phyloP scores from a whole-genome alignment of 2,113 vertebrate genomes.

The Boulengeromyrus knoepffleri region DNA sequence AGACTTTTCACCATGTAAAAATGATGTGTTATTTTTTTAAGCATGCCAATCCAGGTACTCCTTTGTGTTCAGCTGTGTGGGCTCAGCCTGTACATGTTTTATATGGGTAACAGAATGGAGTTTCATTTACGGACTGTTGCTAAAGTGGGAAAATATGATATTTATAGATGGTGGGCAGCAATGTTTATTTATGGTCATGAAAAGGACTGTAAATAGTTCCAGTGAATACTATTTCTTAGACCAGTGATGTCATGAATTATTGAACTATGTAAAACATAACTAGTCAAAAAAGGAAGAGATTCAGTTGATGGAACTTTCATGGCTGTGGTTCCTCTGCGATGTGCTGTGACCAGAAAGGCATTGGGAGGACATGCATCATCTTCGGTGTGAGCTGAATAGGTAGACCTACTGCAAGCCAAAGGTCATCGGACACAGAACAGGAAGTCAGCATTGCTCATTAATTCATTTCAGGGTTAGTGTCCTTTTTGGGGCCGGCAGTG shows the following conservation, averaged over 20 bases:
- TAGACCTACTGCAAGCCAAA: not conserved
- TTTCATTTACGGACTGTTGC: constrained; percentile 25
- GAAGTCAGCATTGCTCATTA: not conserved
- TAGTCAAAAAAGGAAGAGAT: constrained; percentile 6
- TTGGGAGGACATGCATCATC: not conserved
- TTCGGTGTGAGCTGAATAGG: not conserved
- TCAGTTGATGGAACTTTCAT: not conserved
- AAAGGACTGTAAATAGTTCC: constrained; percentile 15
- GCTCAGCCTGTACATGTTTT: not conserved
- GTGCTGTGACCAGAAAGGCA: not conserved
- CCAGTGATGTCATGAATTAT: constrained; percentile 27
- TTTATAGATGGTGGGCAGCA: constrained; percentile 31
- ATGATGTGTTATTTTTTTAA: not conserved
- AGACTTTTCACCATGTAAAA: not conserved
- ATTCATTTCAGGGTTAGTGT: constrained; percentile 17
- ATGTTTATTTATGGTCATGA: constrained; percentile 34
- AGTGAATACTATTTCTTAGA: constrained; percentile 10
- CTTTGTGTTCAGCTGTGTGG: not conserved
- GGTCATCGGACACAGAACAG: not conserved
- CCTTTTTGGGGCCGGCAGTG: constrained; percentile 13
- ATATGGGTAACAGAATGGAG: constrained; percentile 5
- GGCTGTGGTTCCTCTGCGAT: not conserved
- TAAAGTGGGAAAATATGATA: constrained; percentile 24
- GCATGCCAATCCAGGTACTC: not conserved
- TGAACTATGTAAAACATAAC: constrained; percentile 16